These are phyloP conservation scores for Mnemiopsis leidyi DNA, from an alignment of 37 sponge, comb jelly and placozoan genomes.

Conservation along the genomic window DNA sequence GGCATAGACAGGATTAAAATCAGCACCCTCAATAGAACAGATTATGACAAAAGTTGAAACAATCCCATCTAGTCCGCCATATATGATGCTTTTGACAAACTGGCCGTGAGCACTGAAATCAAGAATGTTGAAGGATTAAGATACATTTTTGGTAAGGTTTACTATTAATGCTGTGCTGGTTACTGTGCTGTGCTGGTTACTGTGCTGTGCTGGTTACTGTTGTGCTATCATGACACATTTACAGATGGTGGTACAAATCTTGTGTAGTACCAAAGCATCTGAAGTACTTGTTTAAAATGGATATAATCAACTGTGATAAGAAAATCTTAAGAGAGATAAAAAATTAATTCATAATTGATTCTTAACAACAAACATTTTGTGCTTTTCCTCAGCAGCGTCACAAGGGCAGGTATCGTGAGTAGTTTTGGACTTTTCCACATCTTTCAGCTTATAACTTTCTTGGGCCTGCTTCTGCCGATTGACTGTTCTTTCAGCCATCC, in stretches of 20 bases:
- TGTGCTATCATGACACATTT: no score
- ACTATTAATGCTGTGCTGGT: no score
- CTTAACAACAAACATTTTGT: conserved; percentile 9
- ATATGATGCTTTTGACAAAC: conserved; percentile 58
- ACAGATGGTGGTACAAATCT: no score
- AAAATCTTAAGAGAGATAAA: no score
- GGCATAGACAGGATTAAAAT: conserved; percentile 43
- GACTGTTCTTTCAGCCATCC: not conserved
- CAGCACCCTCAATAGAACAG: conserved; percentile 48
- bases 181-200: no score
- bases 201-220: no score
- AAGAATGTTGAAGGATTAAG: no score
- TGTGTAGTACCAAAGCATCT: no score
- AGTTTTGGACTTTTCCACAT: conserved; percentile 39
- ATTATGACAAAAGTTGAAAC: conserved; percentile 47
- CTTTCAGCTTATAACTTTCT: conserved; percentile 5
- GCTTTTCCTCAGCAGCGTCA: conserved; percentile 58
- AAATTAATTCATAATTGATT: no score
- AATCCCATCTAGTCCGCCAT: conserved; percentile 55
- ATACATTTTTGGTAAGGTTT: no score
- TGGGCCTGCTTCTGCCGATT: conserved; percentile 13
- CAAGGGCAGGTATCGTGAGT: conserved; percentile 52
- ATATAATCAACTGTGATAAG: no score
- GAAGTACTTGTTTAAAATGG: no score
- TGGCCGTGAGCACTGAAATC: conserved; percentile 47